Percentiles rank a stretch among this genome's conserved stretches.
Conservation (phyloP, 2,113 vertebrate species). For the Misgurnus anguillicaudatus region DNA sequence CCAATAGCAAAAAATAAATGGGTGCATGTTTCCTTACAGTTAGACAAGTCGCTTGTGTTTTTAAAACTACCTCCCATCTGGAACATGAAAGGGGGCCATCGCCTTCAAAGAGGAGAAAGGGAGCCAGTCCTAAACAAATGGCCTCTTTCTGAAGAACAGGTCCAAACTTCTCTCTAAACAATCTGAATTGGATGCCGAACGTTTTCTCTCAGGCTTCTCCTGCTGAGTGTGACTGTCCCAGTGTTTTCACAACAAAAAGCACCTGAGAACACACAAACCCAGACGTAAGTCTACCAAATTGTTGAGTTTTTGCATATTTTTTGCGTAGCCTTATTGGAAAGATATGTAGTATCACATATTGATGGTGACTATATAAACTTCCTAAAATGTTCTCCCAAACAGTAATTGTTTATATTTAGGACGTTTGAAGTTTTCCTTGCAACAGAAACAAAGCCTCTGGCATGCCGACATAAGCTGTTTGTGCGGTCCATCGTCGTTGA, state of each 20-base stretch:
- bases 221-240: conserved; percentile 54
- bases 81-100: conserved; percentile 66
- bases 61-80: conserved; percentile 71
- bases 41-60: conserved; percentile 50
- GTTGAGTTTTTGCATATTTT: background rate
- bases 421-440: conserved; percentile 22
- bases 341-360: background rate
- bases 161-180: conserved; percentile 47
- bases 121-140: conserved; percentile 65
- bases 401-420: conserved; percentile 24
- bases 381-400: conserved; percentile 11
- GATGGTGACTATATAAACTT: conserved; percentile 14
- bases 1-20: conserved; percentile 26
- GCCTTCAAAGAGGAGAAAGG: conserved; percentile 59
- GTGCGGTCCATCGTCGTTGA: background rate
- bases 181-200: conserved; percentile 56
- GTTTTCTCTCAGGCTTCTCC: conserved; percentile 61
- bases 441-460: conserved; percentile 18
- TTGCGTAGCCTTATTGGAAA: background rate
- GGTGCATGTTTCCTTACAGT: conserved; percentile 20
- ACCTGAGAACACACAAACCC: conserved; percentile 42
- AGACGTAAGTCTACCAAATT: conserved; percentile 21
- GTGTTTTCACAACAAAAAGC: conserved; percentile 54
- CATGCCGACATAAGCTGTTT: conserved; percentile 30
- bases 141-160: conserved; percentile 58